Evolutionary conservation across 2,797 vertebrate genomes (phyloP), one percentile per base, ranked within the genome.

Genomic region (Sphenodon punctatus): DNA sequence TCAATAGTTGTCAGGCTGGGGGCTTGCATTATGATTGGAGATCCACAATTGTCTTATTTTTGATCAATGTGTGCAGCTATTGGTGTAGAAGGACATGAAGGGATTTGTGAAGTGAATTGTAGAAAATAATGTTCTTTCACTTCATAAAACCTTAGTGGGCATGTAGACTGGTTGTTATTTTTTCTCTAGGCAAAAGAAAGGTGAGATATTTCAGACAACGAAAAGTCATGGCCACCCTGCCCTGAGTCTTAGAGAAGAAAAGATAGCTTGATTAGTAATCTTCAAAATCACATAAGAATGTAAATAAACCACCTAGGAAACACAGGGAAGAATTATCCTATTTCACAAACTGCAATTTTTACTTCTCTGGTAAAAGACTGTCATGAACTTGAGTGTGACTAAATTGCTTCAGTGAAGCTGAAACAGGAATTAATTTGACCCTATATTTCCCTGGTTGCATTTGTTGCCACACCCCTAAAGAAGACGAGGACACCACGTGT

Each of bases 401-500:
- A 30, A 53, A 53, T 9, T 15, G n/a, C 15, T 30, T 53, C 48
- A 58, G 5, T 27, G 17, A 23, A 76, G 5, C 27, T 72, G 39
- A 86, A 84, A 39, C 8, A 48, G 72, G 36, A 88, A 83, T 84
- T 88, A 83, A 59, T 88, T 81, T 87, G 11, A 45, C 82, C 86
- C 56, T 77, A 42, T 69, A 1, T 53, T 32, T 74, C 36, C 51
- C 74, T 65, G 8, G 34, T 82, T 68, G 25, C 83, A 82, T 78
- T 89, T 82, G 58, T n/a, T n/a, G n/a, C n/a, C n/a, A n/a, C n/a
- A n/a, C n/a, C n/a, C n/a, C n/a, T n/a, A n/a, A n/a, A n/a, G n/a
- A n/a, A n/a, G n/a, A n/a, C n/a, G n/a, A n/a, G n/a, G n/a, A n/a
- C n/a, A n/a, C n/a, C n/a, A n/a, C n/a, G n/a, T n/a, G n/a, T n/a